Conservation (phyloP, 2,888 invertebrate species). For the Mesopsocus fuscifrons region DNA sequence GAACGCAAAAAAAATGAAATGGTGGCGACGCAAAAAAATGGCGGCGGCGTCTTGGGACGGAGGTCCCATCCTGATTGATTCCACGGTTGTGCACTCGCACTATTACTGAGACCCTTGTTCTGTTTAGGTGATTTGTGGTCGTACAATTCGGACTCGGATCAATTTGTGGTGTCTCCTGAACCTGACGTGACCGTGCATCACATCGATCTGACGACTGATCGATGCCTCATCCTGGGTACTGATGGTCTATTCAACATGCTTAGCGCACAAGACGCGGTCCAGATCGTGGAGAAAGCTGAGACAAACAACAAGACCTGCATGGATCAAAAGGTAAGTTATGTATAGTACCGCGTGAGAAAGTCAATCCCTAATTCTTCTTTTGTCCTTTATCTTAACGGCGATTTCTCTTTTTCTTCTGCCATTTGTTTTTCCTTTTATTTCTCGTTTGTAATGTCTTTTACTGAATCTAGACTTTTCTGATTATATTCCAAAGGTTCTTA, state of each 20-base stretch:
- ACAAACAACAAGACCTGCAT: conserved; percentile 49
- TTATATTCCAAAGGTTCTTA: too few species aligned
- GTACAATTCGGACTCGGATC: conserved; percentile 74
- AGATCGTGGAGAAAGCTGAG: conserved; percentile 65
- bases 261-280: conserved; percentile 62
- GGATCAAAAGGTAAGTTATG: conserved; percentile 3
- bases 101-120: conserved; percentile 11
- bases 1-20: too few species aligned
- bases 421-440: too few species aligned
- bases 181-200: conserved; percentile 81
- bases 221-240: conserved; percentile 86
- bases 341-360: too few species aligned
- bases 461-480: too few species aligned
- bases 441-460: too few species aligned
- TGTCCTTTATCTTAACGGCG: background rate
- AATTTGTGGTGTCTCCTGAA: conserved; percentile 94
- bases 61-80: too few species aligned
- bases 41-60: too few species aligned
- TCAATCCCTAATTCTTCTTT: too few species aligned
- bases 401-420: too few species aligned
- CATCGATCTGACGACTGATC: conserved; percentile 44
- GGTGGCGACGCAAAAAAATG: too few species aligned
- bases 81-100: background rate
- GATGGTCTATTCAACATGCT: conserved; percentile 97
- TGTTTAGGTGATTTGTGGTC: conserved; percentile 82